A percentile compares a stretch with the other conserved stretches of the same genome.
Evolutionary conservation across 2,888 invertebrate species (phyloP).

Genomic region (Diaperis boleti): DNA sequence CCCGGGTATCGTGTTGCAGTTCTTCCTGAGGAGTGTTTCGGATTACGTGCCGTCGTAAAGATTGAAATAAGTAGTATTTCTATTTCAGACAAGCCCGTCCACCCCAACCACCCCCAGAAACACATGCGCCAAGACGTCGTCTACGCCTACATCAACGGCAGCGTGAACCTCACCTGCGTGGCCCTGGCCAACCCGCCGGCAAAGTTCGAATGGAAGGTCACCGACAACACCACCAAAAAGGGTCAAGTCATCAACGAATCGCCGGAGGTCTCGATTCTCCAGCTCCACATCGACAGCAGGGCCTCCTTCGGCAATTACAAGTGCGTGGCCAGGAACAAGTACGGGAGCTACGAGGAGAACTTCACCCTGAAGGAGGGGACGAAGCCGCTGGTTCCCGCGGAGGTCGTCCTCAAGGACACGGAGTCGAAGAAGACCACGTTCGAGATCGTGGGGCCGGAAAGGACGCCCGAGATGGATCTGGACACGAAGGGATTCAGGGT

Average conservation of each 20-base stretch:
- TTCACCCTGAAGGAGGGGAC: slow-evolving; percentile 68
- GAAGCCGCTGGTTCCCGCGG: slow-evolving; percentile 68
- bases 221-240: slow-evolving; percentile 37
- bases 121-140: slow-evolving; percentile 60
- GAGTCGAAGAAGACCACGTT: slow-evolving; percentile 56
- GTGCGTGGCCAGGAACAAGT: slow-evolving; percentile 69
- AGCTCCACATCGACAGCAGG: slow-evolving; percentile 50
- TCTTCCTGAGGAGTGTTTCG: too few relatives aligned
- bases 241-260: slow-evolving; percentile 48
- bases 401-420: slow-evolving; percentile 54
- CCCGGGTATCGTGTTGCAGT: too few relatives aligned
- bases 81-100: slow-evolving; percentile 21
- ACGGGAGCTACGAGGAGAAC: slow-evolving; percentile 68
- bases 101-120: slow-evolving; percentile 11
- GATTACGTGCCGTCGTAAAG: too few relatives aligned
- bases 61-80: too few relatives aligned
- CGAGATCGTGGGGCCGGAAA: slow-evolving; percentile 55
- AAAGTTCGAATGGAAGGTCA: slow-evolving; percentile 63
- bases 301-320: slow-evolving; percentile 68
- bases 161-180: slow-evolving; percentile 77
- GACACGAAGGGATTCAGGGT: slow-evolving; percentile 57
- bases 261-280: slow-evolving; percentile 53
- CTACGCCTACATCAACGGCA: slow-evolving; percentile 69
- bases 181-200: slow-evolving; percentile 78
- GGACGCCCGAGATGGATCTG: slow-evolving; percentile 57